Base-by-base conservation (phyloP, 2,113 vertebrate species). In the Cynoglossus semilaevis region DNA sequence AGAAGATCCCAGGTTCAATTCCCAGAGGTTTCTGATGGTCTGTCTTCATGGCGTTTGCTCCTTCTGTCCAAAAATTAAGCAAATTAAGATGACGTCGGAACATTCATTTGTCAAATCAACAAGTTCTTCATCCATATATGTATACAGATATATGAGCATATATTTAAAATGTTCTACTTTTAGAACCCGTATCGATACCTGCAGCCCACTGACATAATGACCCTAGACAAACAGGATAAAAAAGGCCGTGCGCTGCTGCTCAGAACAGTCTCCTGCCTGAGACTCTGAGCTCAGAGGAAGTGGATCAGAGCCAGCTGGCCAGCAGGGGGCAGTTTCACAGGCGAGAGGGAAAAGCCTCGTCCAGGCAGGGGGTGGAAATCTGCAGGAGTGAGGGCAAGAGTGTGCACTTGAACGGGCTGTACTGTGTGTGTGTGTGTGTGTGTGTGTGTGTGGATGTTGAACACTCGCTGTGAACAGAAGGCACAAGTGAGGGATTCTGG, bases 381-480 rank as follows among this genome's bases (percentile, higher is more conserved):
- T 65, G 47, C 50, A 43, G n/a, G 53, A 18, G 54, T 22, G 70
- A 46, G 53, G 18, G 70, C 40, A 53, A 45, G 56, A 6, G 2
- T 58, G 57, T 68, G 72, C 60, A 58, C 22, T 29, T 37, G 57
- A 49, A 18, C 6, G 47, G 19, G 17, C 17, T 48, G 11, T 48
- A 8, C 10, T 70, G 67, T 65, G 41, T 15, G 46, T 63, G 43
- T 62, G 38, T 71, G 47, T 15, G 29, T 49, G 44, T 2, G 9
- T 64, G 11, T 42, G 44, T 59, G 15, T 67, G 56, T 48, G 8
- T 70, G 36, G 58, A 29, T 57, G 70, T 36, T 18, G 0, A 56
- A 70, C 52, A 48, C 48, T 65, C n/a, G 1, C 61, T 66, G 64
- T 62, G 80, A 87, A 83, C 83, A 86, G 83, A 87, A 81, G 85